Base-by-base conservation (phyloP, 1,140 invertebrate genomes). In the Drosophila melanogaster region DNA sequence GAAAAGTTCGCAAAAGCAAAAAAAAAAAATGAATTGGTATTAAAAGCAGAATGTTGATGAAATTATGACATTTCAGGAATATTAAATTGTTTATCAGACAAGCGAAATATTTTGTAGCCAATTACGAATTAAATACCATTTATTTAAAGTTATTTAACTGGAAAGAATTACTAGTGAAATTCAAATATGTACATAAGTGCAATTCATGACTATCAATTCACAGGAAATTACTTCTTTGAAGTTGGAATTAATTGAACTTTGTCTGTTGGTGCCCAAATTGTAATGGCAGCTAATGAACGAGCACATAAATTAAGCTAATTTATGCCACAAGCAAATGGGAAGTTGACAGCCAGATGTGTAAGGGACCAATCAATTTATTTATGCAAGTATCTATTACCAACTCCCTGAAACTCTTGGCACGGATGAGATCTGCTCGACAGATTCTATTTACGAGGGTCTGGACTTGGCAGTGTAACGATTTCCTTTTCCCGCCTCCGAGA, bases 381-480 rank as follows among this genome's bases (percentile, higher is more conserved):
- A 64, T 60, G 61, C 60, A 46, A 37, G 66, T 69, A 70, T 70
- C 66, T 70, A 70, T 69, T 70, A 69, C 66, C 62, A 67, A 70
- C 40, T 67, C 59, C 58, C 58, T 5, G 11, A 4, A 62, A 59
- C 54, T 40, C 54, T 62, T 59, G 59, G 37, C 37, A 40, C 60
- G 60, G 60, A 35, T 67, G 22, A 46, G 49, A 70, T 67, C 49
- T 55, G 41, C 14, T 6, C 17, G 17, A 41, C 37, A 50, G 64
- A 65, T 67, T 69, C 65, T 66, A 38, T 70, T 70, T 49, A 46
- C 59, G 59, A 26, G 26, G 64, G 41, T 56, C 41, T 69, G 66
- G 33, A 53, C 47, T 22, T 17, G 30, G 22, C 41, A 35, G 26
- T 41, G 55, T 43, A 43, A 59, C 38, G 11, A 43, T 17, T 62